Percentiles rank a stretch among this genome's conserved stretches.
phyloP scores from a whole-genome alignment of 2,113 vertebrate species.

The Anoura caudifer region DNA sequence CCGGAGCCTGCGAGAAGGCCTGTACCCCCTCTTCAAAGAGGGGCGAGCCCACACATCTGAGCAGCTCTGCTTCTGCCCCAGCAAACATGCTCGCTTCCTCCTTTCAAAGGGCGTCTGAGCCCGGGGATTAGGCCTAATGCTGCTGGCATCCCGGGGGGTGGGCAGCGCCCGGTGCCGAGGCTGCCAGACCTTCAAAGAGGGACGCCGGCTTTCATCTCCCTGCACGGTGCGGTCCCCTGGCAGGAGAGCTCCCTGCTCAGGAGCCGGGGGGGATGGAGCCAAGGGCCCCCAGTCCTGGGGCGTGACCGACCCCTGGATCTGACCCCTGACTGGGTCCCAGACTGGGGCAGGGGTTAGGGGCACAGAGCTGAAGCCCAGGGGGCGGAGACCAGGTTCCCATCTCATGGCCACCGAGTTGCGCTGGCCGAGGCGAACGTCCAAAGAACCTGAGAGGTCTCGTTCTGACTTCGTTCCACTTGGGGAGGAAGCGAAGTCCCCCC shows the following conservation, averaged over 20 bases:
- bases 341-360: not conserved
- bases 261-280: not conserved
- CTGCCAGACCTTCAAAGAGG: slow-evolving; percentile 62
- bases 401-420: not conserved
- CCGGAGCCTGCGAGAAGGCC: not conserved
- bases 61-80: slow-evolving; percentile 17
- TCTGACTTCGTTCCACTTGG: not conserved
- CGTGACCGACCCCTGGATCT: not conserved
- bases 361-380: not conserved
- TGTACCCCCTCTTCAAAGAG: slow-evolving; percentile 60
- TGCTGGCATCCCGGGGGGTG: slow-evolving; percentile 20
- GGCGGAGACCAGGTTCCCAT: no score
- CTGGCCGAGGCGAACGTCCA: not conserved
- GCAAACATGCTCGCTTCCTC: slow-evolving; percentile 62
- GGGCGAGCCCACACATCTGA: slow-evolving; percentile 31
- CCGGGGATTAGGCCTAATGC: slow-evolving; percentile 67
- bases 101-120: slow-evolving; percentile 74
- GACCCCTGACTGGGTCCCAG: not conserved
- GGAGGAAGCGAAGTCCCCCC: not conserved
- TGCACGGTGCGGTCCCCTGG: not conserved
- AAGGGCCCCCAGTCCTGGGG: not conserved
- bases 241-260: not conserved
- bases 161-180: slow-evolving; percentile 29
- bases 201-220: slow-evolving; percentile 54
- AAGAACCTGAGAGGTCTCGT: not conserved